phyloP scores from a whole-genome alignment of 2,888 invertebrate genomes.

The Unio pictorum region DNA sequence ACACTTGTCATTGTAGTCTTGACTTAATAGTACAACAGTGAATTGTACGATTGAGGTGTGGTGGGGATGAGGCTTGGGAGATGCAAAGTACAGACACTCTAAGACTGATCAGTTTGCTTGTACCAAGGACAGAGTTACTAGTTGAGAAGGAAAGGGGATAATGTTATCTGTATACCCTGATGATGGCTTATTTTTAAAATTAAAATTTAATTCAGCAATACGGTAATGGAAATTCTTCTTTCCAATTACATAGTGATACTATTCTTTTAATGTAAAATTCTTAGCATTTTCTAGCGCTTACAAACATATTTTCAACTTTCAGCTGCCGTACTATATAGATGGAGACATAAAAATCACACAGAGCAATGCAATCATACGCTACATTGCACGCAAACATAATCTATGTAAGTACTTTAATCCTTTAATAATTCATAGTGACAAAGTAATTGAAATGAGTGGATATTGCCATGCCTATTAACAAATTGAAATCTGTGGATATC shows the following conservation, averaged over 20 bases:
- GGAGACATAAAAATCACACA: slow-evolving; percentile 72
- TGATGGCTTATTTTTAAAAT: background rate
- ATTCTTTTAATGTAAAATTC: background rate
- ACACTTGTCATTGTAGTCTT: too few relatives aligned
- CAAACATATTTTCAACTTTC: slow-evolving; percentile 13
- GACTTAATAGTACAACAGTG: too few relatives aligned
- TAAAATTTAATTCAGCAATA: background rate
- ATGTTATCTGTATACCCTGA: background rate
- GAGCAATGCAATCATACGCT: slow-evolving; percentile 71
- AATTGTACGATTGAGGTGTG: too few relatives aligned
- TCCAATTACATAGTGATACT: too few relatives aligned
- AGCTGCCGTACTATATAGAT: slow-evolving; percentile 73
- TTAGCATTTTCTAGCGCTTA: too few relatives aligned
- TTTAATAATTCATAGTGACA: background rate
- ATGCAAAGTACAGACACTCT: too few relatives aligned
- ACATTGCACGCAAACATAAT: slow-evolving; percentile 72
- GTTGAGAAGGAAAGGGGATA: too few relatives aligned
- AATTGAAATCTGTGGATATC: too few relatives aligned
- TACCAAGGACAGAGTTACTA: too few relatives aligned
- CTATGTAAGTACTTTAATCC: slow-evolving; percentile 57
- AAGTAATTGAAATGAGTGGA: background rate
- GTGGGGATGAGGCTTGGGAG: too few relatives aligned
- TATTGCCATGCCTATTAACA: too few relatives aligned
- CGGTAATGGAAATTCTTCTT: background rate
- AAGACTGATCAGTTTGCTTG: too few relatives aligned